A percentile compares a stretch with the other conserved stretches of the same genome.
Evolutionary conservation across 2,888 invertebrate species (phyloP).

Genomic region (Hyposoter dolosus): DNA sequence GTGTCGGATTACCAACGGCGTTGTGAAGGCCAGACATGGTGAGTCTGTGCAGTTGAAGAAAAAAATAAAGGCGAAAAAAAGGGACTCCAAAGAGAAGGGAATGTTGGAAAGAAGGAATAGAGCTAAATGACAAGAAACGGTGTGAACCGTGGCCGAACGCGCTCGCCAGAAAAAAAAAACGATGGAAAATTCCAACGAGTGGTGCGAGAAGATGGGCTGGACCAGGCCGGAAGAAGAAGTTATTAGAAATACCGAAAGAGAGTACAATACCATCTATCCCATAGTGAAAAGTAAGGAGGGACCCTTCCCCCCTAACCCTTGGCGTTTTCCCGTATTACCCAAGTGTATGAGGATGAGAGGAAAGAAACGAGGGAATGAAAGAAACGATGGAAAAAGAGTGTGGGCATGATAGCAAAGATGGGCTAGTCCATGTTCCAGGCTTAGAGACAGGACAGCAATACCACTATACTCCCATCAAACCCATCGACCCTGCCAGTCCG

Average conservation of each 20-base stretch:
- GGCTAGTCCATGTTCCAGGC: constrained; percentile 37
- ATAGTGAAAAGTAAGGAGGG: constrained; percentile 70
- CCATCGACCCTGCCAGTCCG: constrained; percentile 54
- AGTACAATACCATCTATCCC: constrained; percentile 71
- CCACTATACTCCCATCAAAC: constrained; percentile 36
- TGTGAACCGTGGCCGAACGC: constrained; percentile 27
- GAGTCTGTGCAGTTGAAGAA: constrained; percentile 57
- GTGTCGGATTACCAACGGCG: constrained; percentile 80
- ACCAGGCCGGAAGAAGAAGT: constrained; percentile 75
- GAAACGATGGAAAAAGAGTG: constrained; percentile 41
- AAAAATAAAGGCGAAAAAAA: constrained; percentile 26
- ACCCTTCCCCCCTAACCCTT: constrained; percentile 35
- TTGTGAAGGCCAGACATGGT: constrained; percentile 79
- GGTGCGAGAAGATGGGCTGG: constrained; percentile 53
- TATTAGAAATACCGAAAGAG: constrained; percentile 80
- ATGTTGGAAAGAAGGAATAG: neutral
- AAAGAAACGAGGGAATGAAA: constrained; percentile 15
- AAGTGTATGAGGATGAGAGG: constrained; percentile 3
- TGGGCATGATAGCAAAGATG: constrained; percentile 32
- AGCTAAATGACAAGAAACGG: constrained; percentile 65
- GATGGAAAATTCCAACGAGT: constrained; percentile 68
- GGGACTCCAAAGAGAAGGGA: constrained; percentile 52
- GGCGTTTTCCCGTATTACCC: neutral
- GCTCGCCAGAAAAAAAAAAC: constrained; percentile 61
- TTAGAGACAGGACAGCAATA: constrained; percentile 46